Conservation (phyloP, 1,140 invertebrate genomes). For the Hyles euphorbiae region DNA sequence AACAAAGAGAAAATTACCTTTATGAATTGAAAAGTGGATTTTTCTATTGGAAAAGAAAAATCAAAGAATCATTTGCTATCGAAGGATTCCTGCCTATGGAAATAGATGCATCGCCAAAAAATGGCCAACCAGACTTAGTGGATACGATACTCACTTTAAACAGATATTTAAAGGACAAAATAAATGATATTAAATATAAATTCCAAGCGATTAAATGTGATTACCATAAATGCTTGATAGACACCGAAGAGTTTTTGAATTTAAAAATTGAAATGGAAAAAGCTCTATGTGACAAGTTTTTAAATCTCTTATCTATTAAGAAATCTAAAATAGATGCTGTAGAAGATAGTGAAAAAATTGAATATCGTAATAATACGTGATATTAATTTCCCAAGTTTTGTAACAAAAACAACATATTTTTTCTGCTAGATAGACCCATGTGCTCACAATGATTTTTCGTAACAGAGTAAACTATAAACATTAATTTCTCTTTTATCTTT, state of each 20-base stretch:
- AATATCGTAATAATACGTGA: too few species aligned
- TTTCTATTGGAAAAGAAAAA: constrained; percentile 57
- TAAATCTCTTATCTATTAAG: constrained; percentile 40
- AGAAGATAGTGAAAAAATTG: background rate
- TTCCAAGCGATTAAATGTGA: constrained; percentile 37
- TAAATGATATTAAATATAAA: constrained; percentile 25
- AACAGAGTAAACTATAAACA: too few species aligned
- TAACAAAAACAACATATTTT: background rate
- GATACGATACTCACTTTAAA: constrained; percentile 29
- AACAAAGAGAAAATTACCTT: constrained; percentile 41
- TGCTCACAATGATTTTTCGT: too few species aligned
- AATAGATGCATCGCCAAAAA: constrained; percentile 28
- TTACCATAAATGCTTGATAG: constrained; percentile 47
- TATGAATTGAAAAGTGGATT: constrained; percentile 56
- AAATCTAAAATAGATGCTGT: constrained; percentile 16
- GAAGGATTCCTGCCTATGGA: constrained; percentile 57
- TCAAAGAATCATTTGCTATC: constrained; percentile 35
- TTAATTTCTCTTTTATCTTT: too few species aligned
- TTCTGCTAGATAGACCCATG: too few species aligned
- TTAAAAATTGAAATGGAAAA: constrained; percentile 59
- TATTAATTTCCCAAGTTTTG: background rate
- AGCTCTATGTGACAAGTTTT: constrained; percentile 47
- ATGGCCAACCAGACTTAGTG: constrained; percentile 15
- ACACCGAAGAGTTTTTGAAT: constrained; percentile 55
- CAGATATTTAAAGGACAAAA: constrained; percentile 39